Percentiles rank a stretch among this genome's conserved stretches.
phyloP scores from a whole-genome alignment of 2,113 vertebrate genomes.

The Myodes glareolus region DNA sequence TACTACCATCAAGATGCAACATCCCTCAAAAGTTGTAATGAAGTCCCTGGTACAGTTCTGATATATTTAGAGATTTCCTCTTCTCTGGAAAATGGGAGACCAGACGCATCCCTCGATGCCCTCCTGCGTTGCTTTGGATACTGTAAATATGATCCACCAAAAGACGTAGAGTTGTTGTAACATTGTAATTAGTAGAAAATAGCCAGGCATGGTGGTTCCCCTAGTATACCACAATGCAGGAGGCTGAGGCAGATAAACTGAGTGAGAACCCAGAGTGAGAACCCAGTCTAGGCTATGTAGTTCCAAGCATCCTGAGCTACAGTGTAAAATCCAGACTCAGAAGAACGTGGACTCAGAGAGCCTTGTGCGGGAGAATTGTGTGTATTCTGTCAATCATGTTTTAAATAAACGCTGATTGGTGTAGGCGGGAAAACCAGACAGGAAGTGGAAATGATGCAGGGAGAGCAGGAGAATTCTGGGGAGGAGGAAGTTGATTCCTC shows the following conservation, averaged over 20 bases:
- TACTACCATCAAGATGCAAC: slow-evolving; percentile 57
- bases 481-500: no score
- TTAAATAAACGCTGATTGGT: no score
- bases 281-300: background rate
- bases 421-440: no score
- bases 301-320: background rate
- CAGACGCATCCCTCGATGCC: background rate
- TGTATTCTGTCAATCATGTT: no score
- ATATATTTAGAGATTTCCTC: background rate
- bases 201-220: background rate
- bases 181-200: background rate
- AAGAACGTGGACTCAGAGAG: background rate
- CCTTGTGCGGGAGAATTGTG: no score
- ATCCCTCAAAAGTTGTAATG: slow-evolving; percentile 39
- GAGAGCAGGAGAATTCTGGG: no score
- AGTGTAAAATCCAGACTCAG: background rate
- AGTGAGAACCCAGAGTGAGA: background rate
- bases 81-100: background rate
- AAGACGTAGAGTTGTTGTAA: background rate
- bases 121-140: background rate
- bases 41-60: background rate
- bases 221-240: background rate
- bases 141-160: background rate
- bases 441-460: no score
- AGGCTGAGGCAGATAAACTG: background rate